A percentile compares a stretch with the other conserved stretches of the same genome.
Conservation (phyloP, 2,888 invertebrate genomes). For the Platycheirus albimanus region DNA sequence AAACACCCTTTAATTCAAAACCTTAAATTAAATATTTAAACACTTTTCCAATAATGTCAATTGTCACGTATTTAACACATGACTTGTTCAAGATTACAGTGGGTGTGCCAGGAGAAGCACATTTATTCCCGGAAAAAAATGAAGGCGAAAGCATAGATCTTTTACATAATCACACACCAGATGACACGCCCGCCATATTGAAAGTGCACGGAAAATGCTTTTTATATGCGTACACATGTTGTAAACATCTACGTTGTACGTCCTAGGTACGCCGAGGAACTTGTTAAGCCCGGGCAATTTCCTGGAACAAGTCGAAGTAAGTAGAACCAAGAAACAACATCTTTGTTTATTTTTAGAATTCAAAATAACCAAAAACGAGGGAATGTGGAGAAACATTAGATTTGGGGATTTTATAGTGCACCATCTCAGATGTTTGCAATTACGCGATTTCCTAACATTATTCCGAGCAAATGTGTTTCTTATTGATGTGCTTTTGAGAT, state of each 20-base stretch:
- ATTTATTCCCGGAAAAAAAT: background rate
- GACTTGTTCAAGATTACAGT: slow-evolving; percentile 2
- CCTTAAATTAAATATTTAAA: slow-evolving; percentile 31
- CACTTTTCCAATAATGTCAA: slow-evolving; percentile 39
- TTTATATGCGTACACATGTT: background rate
- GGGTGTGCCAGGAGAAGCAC: background rate
- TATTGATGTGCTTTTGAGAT: slow-evolving; percentile 47
- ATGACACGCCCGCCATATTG: slow-evolving; percentile 17
- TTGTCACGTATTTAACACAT: slow-evolving; percentile 59
- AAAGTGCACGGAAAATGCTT: slow-evolving; percentile 17
- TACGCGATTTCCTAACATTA: slow-evolving; percentile 57
- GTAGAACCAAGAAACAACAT: slow-evolving; percentile 29
- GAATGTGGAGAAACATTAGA: slow-evolving; percentile 51
- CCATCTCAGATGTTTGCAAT: slow-evolving; percentile 64
- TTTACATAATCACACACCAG: slow-evolving; percentile 17
- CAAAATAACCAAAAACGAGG: slow-evolving; percentile 38
- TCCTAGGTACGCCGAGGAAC: too few species aligned
- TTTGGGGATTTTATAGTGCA: slow-evolving; percentile 36
- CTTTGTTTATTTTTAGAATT: slow-evolving; percentile 55
- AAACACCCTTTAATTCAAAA: too few species aligned
- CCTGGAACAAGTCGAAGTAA: slow-evolving; percentile 39
- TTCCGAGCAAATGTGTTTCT: slow-evolving; percentile 30
- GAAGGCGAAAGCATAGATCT: slow-evolving; percentile 20
- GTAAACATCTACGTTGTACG: too few species aligned
- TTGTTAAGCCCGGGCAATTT: slow-evolving; percentile 26